phyloP scores from a whole-genome alignment of 2,113 vertebrate genomes.

The Caranx ignobilis region DNA sequence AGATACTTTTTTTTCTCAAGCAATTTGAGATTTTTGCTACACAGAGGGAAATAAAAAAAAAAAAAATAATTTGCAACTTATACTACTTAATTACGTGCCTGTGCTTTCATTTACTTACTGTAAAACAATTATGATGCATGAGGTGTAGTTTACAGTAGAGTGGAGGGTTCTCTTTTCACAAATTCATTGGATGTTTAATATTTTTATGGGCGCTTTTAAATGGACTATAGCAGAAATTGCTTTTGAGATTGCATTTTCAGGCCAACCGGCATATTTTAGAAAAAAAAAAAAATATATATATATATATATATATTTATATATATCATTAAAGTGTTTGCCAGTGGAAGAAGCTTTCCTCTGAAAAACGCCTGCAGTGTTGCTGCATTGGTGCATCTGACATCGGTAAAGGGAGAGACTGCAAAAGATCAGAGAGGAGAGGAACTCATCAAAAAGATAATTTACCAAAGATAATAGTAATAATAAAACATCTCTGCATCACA shows the following conservation, averaged over 20 bases:
- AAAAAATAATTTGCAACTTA: no score
- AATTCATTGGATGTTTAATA: not conserved
- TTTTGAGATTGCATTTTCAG: not conserved
- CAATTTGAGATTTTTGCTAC: not conserved
- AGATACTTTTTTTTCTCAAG: not conserved
- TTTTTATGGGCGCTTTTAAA: not conserved
- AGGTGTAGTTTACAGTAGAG: not conserved
- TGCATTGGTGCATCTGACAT: not conserved
- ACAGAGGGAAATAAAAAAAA: not conserved
- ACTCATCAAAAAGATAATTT: not conserved
- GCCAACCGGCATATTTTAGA: not conserved
- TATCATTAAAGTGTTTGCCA: not conserved
- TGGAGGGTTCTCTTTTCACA: not conserved
- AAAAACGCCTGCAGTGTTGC: not conserved
- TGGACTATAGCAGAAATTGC: not conserved
- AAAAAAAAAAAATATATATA: no score
- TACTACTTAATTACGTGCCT: no score
- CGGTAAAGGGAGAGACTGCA: not conserved
- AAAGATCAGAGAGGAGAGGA: not conserved
- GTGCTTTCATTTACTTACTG: not conserved
- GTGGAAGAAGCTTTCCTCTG: not conserved
- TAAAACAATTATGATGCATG: not conserved
- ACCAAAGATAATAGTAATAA: not conserved
- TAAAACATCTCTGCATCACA: no score
- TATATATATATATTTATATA: no score